Base-by-base conservation (phyloP, 2,888 invertebrate genomes). In the Bedellia somnulentella region DNA sequence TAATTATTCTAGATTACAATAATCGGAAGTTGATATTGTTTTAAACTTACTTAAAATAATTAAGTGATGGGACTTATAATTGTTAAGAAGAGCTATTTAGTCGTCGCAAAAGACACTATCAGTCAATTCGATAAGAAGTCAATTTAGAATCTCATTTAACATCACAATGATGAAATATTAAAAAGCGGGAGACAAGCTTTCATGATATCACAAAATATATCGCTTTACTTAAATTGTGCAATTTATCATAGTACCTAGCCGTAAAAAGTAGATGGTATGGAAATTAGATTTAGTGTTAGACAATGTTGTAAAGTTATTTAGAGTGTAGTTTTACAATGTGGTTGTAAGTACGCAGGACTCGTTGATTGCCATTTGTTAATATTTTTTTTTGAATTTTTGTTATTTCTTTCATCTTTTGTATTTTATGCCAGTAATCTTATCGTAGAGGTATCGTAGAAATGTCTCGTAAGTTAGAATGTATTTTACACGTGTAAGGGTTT, bases 141-240 rank as follows among this genome's bases (percentile, higher is more conserved):
- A 24, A 24, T 24, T 24, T 11, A 8, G 13, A 24, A 11, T 24
- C 4, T 17, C 17, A 9, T 12, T 11, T 11, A 17, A 16, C 9
- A 24, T n/a, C 12, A 25, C 25, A 25, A 9, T 5, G 14, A 5
- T 5, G 15, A 26, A 26, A 14, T 26, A 8, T 9, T 26, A 28
- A 18, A 13, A 3, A 13, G 23, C 15, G 14, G 27, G 15, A 21
- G 17, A 14, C n/a, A n/a, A n/a, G 13, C 6, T 26, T 15, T 26
- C 15, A 3, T 30, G 33, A 13, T 31, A 27, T 29, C 21, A 31
- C 50, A 49, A 56, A 54, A 57, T n/a, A 58, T 60, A 55, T 71
- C 67, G 70, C 70, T 71, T 67, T 68, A 71, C 27, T 70, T 56
- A 49, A 70, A 66, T 63, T 57, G 75, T 75, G 75, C 75, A 75